These are phyloP conservation scores for Brachionus sp. DNA, from an alignment of 1,140 invertebrate species.

Conservation along the genomic window DNA sequence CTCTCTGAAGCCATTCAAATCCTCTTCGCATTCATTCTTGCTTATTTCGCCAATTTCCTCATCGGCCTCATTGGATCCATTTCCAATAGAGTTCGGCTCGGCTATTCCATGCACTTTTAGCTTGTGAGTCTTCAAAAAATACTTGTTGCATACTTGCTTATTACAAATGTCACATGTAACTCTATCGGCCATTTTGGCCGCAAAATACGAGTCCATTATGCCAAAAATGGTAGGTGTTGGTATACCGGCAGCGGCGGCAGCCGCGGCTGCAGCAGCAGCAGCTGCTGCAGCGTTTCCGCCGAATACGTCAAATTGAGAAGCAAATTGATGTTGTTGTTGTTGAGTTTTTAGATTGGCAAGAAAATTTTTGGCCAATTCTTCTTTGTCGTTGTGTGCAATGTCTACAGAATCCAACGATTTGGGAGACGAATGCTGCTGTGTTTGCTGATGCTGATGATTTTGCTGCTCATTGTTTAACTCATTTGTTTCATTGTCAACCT, in stretches of 20 bases:
- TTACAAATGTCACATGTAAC: conserved; percentile 94
- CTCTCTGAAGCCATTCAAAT: background rate
- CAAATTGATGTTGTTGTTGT: conserved; percentile 25
- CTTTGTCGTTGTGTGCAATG: background rate
- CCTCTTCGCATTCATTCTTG: conserved; percentile 22
- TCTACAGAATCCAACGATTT: background rate
- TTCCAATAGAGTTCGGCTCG: conserved; percentile 32
- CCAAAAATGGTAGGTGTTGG: conserved; percentile 37
- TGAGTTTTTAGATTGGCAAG: conserved; percentile 5
- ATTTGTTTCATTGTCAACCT: background rate
- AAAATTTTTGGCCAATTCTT: background rate
- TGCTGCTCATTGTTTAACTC: background rate
- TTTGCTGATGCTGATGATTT: background rate
- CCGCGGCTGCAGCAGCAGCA: conserved; percentile 30
- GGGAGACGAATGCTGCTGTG: background rate
- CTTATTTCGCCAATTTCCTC: background rate
- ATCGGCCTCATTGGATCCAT: background rate
- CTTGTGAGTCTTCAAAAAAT: conserved; percentile 99
- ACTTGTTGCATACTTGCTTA: conserved; percentile 94
- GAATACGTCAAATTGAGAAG: conserved; percentile 29
- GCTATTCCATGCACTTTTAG: conserved; percentile 93
- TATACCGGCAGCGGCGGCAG: conserved; percentile 35
- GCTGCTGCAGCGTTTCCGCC: conserved; percentile 36
- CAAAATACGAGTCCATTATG: conserved; percentile 45
- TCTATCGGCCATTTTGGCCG: conserved; percentile 62